phyloP scores from a whole-genome alignment of 2,888 invertebrate genomes.

The Arrhopalites spinosus region DNA sequence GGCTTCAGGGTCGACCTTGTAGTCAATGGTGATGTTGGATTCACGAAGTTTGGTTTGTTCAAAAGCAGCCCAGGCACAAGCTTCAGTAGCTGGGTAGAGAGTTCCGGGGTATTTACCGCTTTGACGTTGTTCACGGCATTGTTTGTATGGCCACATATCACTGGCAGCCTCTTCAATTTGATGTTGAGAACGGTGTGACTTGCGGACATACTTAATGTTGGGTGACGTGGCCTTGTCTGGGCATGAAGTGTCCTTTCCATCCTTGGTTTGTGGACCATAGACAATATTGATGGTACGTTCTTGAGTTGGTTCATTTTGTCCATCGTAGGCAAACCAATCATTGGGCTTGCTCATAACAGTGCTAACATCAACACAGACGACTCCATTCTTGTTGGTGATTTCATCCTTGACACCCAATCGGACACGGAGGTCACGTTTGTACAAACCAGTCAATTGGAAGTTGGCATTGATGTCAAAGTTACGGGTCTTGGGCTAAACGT shows the following conservation, averaged over 20 bases:
- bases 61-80: constrained; percentile 53
- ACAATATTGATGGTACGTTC: constrained; percentile 51
- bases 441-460: constrained; percentile 46
- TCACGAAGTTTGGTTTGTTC: constrained; percentile 54
- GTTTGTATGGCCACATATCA: constrained; percentile 53
- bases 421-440: constrained; percentile 48
- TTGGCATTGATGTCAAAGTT: constrained; percentile 46
- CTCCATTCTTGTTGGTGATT: constrained; percentile 44
- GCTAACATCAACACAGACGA: constrained; percentile 51
- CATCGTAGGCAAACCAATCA: constrained; percentile 52
- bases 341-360: constrained; percentile 40
- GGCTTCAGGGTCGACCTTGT: constrained; percentile 54
- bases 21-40: constrained; percentile 55
- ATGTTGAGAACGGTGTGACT: constrained; percentile 49
- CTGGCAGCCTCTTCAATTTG: constrained; percentile 49
- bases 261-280: constrained; percentile 48
- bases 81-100: constrained; percentile 49
- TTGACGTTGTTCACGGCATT: constrained; percentile 48
- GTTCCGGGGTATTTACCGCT: constrained; percentile 50
- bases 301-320: constrained; percentile 52
- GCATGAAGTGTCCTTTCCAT: constrained; percentile 47
- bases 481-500: constrained; percentile 54
- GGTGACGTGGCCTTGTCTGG: constrained; percentile 45
- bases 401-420: constrained; percentile 49
- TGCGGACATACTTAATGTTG: constrained; percentile 49